Evolutionary conservation across 1,140 invertebrate genomes (phyloP).

Genomic region (Euborellia annulipes): DNA sequence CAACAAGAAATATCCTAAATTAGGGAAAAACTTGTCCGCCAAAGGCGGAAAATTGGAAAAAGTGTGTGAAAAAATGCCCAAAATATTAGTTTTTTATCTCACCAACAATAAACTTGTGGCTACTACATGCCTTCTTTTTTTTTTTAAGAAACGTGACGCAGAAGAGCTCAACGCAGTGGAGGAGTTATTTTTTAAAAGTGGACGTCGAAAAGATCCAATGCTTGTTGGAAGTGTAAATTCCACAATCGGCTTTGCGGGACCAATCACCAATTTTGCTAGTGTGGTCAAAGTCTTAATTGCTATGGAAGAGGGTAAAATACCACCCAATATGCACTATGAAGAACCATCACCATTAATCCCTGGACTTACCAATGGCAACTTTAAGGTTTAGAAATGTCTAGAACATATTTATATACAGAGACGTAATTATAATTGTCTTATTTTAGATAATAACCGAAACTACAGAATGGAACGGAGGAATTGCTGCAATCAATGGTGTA

Average conservation of each 20-base stretch:
- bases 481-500: slow-evolving; percentile 8
- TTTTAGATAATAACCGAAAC: slow-evolving; percentile 12
- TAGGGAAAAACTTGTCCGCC: too few relatives aligned
- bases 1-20: too few relatives aligned
- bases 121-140: not conserved
- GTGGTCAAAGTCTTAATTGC: slow-evolving; percentile 47
- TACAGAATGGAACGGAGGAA: slow-evolving; percentile 4
- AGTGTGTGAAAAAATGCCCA: too few relatives aligned
- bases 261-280: slow-evolving; percentile 40
- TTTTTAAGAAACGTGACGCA: slow-evolving; percentile 34
- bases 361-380: slow-evolving; percentile 41
- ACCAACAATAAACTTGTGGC: slow-evolving; percentile 4
- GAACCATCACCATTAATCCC: slow-evolving; percentile 48
- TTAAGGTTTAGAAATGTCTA: slow-evolving; percentile 23
- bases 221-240: slow-evolving; percentile 58
- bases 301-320: slow-evolving; percentile 49
- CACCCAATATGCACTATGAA: slow-evolving; percentile 56
- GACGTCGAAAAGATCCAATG: slow-evolving; percentile 36
- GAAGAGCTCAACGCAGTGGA: slow-evolving; percentile 42
- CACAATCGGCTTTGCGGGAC: slow-evolving; percentile 60
- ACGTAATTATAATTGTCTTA: not conserved
- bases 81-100: too few relatives aligned
- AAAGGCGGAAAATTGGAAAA: too few relatives aligned
- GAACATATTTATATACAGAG: too few relatives aligned
- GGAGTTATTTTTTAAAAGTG: slow-evolving; percentile 39